A percentile compares a stretch with the other conserved stretches of the same genome.
phyloP scores from a whole-genome alignment of 2,113 vertebrate species.

The Cephalopholis sonnerati region DNA sequence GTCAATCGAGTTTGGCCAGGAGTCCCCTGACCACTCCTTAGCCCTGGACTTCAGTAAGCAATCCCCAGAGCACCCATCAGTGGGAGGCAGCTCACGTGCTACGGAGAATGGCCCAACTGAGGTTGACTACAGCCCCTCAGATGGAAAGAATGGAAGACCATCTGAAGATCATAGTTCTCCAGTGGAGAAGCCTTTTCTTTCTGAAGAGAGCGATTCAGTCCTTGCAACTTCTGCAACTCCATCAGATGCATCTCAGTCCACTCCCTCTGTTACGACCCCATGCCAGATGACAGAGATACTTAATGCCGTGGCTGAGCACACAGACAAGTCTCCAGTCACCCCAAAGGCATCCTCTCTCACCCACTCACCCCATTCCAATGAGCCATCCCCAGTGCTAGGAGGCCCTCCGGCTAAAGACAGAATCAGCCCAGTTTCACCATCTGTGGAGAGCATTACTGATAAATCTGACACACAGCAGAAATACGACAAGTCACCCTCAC shows the following conservation, averaged over 20 bases:
- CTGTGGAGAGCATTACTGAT: conserved; percentile 37
- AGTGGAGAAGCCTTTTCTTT: conserved; percentile 86
- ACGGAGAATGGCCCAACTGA: conserved; percentile 97
- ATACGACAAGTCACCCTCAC: conserved; percentile 65
- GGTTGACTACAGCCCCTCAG: conserved; percentile 93
- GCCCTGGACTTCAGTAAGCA: conserved; percentile 95
- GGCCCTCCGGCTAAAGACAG: conserved; percentile 53
- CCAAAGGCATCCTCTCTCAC: conserved; percentile 87
- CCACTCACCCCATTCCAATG: conserved; percentile 88
- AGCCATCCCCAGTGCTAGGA: conserved; percentile 73
- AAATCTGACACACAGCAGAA: conserved; percentile 55
- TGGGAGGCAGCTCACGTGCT: conserved; percentile 84
- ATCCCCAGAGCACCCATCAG: conserved; percentile 91
- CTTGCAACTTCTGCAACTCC: conserved; percentile 91
- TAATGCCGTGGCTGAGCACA: conserved; percentile 55
- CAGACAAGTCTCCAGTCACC: conserved; percentile 77
- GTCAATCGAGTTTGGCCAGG: conserved; percentile 91
- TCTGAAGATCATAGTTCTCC: conserved; percentile 77
- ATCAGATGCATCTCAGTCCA: conserved; percentile 93
- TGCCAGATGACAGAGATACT: conserved; percentile 87
- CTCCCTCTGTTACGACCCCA: conserved; percentile 93
- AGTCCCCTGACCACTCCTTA: conserved; percentile 95
- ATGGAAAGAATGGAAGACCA: conserved; percentile 83
- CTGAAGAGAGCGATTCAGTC: conserved; percentile 88
- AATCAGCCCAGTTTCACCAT: conserved; percentile 57